These are phyloP conservation scores for Premnoplex brunnescens DNA, from an alignment of 2,797 vertebrate species.

Conservation along the genomic window DNA sequence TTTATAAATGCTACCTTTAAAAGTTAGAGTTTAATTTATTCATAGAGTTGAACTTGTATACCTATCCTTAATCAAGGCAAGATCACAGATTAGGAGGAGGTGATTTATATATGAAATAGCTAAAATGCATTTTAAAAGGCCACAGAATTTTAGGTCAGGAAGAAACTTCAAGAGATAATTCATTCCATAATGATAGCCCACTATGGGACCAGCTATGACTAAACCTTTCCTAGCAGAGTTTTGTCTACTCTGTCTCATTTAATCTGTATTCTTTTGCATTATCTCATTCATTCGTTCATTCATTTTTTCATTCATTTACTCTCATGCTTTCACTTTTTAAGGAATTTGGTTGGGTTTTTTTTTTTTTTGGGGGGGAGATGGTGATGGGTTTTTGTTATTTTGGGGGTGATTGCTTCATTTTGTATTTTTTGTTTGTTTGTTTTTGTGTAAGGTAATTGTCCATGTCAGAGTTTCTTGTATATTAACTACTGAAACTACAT, in stretches of 20 bases:
- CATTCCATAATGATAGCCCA: not conserved
- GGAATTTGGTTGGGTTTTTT: not conserved
- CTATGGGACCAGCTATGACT: not conserved
- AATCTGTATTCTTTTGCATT: not conserved
- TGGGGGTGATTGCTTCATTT: not conserved
- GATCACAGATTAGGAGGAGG: not conserved
- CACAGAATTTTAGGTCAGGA: not conserved
- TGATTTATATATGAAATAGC: not conserved
- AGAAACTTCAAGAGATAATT: not conserved
- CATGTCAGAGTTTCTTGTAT: not conserved
- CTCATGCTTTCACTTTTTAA: fast-evolving
- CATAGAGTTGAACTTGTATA: not conserved
- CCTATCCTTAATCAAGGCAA: not conserved
- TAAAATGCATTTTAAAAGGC: not conserved
- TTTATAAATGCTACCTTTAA: not conserved
- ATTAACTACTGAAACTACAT: not conserved
- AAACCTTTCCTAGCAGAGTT: not conserved
- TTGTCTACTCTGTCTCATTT: not conserved
- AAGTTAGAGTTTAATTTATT: not conserved
- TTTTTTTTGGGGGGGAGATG: fast-evolving
- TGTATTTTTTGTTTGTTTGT: fast-evolving
- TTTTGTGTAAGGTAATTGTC: not conserved
- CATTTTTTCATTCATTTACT: not conserved
- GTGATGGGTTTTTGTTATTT: fast-evolving
- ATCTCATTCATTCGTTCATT: not conserved